phyloP scores from a whole-genome alignment of 2,113 vertebrate genomes.

The Rhinopomastus cyanomelas region DNA sequence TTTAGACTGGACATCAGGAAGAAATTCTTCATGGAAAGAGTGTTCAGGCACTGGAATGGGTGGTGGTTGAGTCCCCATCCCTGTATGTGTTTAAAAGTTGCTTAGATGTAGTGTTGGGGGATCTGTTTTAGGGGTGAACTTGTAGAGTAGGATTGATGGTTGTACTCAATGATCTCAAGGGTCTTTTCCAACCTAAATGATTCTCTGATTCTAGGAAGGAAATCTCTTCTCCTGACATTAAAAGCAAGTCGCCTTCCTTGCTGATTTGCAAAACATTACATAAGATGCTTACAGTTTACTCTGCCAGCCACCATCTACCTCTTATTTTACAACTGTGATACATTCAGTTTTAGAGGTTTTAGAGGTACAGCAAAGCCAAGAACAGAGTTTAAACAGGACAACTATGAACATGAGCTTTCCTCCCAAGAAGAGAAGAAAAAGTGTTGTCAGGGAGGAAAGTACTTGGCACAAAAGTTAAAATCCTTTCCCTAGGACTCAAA shows the following conservation, averaged over 20 bases:
- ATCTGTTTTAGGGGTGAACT: too few species aligned
- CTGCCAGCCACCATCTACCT: not conserved
- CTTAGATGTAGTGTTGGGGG: too few species aligned
- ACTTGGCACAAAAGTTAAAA: conserved; percentile 17
- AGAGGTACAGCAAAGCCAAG: not conserved
- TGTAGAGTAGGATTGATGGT: too few species aligned
- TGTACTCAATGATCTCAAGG: too few species aligned
- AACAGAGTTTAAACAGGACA: not conserved
- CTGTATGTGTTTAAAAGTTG: too few species aligned
- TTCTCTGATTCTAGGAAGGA: too few species aligned
- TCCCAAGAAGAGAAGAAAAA: not conserved
- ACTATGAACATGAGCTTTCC: not conserved
- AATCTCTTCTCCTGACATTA: not conserved
- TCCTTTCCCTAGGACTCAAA: not conserved
- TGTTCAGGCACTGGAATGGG: too few species aligned
- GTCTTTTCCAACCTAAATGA: too few species aligned
- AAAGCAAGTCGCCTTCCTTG: not conserved
- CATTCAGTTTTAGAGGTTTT: not conserved
- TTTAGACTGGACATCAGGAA: too few species aligned
- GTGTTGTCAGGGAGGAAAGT: not conserved
- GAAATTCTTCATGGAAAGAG: too few species aligned
- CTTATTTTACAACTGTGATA: not conserved
- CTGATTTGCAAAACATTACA: not conserved
- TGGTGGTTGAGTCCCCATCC: too few species aligned
- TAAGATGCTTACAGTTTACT: not conserved